Evolutionary conservation across 2,113 vertebrate genomes (phyloP).

Genomic region (Rhinolophus ferrumequinum): DNA sequence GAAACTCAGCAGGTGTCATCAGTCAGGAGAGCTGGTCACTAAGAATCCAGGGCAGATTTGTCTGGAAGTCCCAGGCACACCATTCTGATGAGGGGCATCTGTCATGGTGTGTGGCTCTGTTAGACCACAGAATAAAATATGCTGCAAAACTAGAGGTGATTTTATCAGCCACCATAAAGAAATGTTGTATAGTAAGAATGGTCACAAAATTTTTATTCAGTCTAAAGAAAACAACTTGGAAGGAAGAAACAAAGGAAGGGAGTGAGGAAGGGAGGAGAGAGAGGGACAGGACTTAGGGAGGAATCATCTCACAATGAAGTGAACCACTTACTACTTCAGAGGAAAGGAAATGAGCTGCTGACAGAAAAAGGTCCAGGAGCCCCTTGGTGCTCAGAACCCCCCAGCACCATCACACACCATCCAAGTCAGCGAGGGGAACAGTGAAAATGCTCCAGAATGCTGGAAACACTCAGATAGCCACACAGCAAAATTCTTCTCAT

Average conservation of each 20-base stretch:
- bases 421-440: not conserved
- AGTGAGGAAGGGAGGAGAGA: not conserved
- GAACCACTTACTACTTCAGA: not conserved
- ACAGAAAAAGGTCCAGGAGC: not conserved
- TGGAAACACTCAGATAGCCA: not conserved
- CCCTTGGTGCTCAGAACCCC: not conserved
- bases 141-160: not conserved
- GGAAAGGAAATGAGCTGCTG: not conserved
- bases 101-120: not conserved
- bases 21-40: not conserved
- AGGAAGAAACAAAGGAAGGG: not conserved
- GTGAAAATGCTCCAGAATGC: not conserved
- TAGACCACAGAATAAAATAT: not conserved
- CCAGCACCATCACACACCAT: not conserved
- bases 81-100: not conserved
- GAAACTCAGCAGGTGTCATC: not conserved
- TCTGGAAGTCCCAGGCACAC: not conserved
- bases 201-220: not conserved
- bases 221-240: not conserved
- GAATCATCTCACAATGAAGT: not conserved
- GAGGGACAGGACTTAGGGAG: not conserved
- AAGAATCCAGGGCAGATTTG: not conserved
- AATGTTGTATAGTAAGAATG: not conserved
- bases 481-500: not conserved
- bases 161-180: not conserved